These are phyloP conservation scores for Tapera naevia DNA, from an alignment of 2,797 vertebrate genomes.

Conservation along the genomic window DNA sequence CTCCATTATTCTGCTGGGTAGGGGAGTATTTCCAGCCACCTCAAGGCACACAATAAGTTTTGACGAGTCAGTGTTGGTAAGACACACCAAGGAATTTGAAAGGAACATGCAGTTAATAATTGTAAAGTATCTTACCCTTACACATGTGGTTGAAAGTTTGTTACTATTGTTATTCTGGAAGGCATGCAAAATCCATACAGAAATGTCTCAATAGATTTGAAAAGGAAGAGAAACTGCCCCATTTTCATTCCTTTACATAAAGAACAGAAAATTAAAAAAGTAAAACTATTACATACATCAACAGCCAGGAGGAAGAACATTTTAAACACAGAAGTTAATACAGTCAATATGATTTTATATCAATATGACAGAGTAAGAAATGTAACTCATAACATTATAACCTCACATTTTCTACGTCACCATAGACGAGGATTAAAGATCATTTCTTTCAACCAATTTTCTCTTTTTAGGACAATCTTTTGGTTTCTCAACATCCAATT, in stretches of 20 bases:
- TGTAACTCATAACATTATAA: conserved; percentile 40
- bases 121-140: not conserved
- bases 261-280: conserved; percentile 58
- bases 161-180: not conserved
- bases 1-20: not conserved
- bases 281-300: conserved; percentile 48
- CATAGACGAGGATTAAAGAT: not conserved
- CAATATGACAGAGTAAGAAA: conserved; percentile 50
- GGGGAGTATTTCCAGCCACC: not conserved
- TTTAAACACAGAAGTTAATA: conserved; percentile 49
- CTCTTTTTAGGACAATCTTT: not conserved
- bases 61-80: not conserved
- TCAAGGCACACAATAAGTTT: not conserved
- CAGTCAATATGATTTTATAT: conserved; percentile 55
- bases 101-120: not conserved
- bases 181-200: not conserved
- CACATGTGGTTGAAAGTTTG: not conserved
- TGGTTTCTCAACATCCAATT: not conserved
- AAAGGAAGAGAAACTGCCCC: conserved; percentile 30
- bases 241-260: conserved; percentile 46
- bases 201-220: conserved; percentile 22
- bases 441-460: not conserved
- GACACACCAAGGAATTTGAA: not conserved
- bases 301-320: not conserved
- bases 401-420: not conserved